Conservation (phyloP, 2,888 invertebrate genomes). For the Diaprepes abbreviatus region DNA sequence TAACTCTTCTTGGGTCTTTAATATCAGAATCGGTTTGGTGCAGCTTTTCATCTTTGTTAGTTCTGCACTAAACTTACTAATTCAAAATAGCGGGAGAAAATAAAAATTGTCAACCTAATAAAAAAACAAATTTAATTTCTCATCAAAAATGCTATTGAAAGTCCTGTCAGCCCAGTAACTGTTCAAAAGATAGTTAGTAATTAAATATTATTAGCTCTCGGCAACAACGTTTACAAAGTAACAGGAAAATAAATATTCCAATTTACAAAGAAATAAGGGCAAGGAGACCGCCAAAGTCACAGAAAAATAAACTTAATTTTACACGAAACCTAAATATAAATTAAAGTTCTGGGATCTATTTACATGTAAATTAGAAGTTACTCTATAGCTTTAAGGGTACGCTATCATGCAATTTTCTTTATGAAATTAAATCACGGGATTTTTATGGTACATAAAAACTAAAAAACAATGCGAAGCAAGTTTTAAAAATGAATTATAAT, state of each 20-base stretch:
- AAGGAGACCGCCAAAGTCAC: not conserved
- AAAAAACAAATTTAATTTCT: too few relatives aligned
- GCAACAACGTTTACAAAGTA: not conserved
- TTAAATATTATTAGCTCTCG: not conserved
- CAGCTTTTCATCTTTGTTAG: too few relatives aligned
- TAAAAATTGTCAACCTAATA: too few relatives aligned
- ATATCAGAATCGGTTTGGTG: too few relatives aligned
- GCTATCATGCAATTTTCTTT: slow-evolving; percentile 24
- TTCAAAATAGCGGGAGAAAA: too few relatives aligned
- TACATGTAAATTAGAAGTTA: slow-evolving; percentile 18
- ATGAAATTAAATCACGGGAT: slow-evolving; percentile 4
- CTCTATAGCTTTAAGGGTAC: not conserved
- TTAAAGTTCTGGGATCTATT: slow-evolving; percentile 16
- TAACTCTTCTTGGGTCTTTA: too few relatives aligned
- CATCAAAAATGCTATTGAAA: too few relatives aligned
- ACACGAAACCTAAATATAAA: slow-evolving; percentile 22
- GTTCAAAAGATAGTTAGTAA: not conserved
- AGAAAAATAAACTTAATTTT: slow-evolving; percentile 1
- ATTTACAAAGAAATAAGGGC: not conserved
- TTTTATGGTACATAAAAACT: not conserved
- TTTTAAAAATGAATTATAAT: too few relatives aligned
- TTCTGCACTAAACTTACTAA: too few relatives aligned
- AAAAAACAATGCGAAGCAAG: too few relatives aligned
- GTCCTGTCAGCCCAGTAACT: too few relatives aligned
- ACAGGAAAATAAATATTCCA: not conserved